Conservation (phyloP, 2,888 invertebrate genomes). For the Petrophora chlorosata region DNA sequence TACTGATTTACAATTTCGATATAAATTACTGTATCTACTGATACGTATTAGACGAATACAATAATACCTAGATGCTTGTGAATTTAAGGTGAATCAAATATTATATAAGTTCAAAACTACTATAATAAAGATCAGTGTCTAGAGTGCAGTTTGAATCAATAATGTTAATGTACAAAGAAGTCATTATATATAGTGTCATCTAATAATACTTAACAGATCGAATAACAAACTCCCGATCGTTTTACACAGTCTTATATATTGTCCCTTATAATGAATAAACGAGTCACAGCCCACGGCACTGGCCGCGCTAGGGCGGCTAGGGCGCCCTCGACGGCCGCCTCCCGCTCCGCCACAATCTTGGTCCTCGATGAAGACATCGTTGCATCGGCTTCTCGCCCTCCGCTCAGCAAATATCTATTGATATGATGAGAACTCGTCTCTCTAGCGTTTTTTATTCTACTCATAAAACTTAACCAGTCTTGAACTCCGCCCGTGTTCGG, state of each 20-base stretch:
- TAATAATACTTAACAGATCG: conserved; percentile 48
- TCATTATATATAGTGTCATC: conserved; percentile 39
- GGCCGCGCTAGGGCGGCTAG: conserved; percentile 24
- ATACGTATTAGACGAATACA: conserved; percentile 7
- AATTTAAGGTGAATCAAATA: conserved; percentile 25
- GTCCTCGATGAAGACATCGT: conserved; percentile 67
- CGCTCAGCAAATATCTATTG: conserved; percentile 64
- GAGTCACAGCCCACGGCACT: conserved; percentile 58
- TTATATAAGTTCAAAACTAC: conserved; percentile 40
- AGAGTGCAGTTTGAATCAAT: conserved; percentile 48
- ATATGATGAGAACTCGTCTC: conserved; percentile 70
- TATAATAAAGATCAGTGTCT: conserved; percentile 44
- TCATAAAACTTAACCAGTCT: conserved; percentile 75
- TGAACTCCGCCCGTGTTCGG: conserved; percentile 59
- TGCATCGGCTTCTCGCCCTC: conserved; percentile 47
- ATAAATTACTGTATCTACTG: conserved; percentile 14
- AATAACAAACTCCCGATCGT: conserved; percentile 48
- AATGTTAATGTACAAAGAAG: conserved; percentile 42
- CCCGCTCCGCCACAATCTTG: conserved; percentile 53
- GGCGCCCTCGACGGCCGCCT: conserved; percentile 34
- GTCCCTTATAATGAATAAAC: conserved; percentile 56
- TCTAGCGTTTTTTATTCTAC: conserved; percentile 61
- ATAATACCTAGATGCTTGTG: conserved; percentile 15
- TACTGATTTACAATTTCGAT: conserved; percentile 13
- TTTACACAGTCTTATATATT: conserved; percentile 66